Base-by-base conservation (phyloP, 2,888 invertebrate species). In the Leptopterna dolabrata region DNA sequence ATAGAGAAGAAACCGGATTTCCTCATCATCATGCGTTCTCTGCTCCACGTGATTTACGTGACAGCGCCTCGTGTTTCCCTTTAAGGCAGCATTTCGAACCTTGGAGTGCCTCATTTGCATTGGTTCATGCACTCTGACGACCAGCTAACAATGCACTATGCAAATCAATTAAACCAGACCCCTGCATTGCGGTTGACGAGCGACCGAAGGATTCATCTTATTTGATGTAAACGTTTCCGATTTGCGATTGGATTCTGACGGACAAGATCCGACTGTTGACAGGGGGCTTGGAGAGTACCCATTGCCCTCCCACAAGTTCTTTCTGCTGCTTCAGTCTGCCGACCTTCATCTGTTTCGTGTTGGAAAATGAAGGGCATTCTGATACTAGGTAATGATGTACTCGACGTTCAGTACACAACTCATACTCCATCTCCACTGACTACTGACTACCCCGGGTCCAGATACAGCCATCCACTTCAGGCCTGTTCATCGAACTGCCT, bases 1-100 rank as follows among this genome's bases (percentile, higher is more conserved):
- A 78, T 45, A 78, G 45, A 81, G 55, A 36, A 81, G n/a, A 81
- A 81, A 81, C 81, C 81, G 81, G 81, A 81, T 81, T 81, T 81
- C 55, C 81, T 81, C 81, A 81, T 81, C 81, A 55, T 55, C 55
- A 81, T 81, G 81, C 81, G 51, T 81, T 81, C 51, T 81, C 51
- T 29, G 81, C 16, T 30, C 55, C 51, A 51, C n/a, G 81, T 81
- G 81, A 81, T 81, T 81, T 81, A 81, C 81, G 81, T 81, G 81
- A 81, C 81, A 55, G 51, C 24, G 27, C 81, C 51, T 45, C 51
- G 30, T 24, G 27, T 47, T 81, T 81, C 51, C 81, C 78, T 78
- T 78, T 78, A 78, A 78, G 78, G 81, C 30, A 73, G 16, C 73
- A 73, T 73, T 81, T 81, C 47, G 51, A 55, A 51, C 81, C 78